These are phyloP conservation scores for Ips typographus DNA, from an alignment of 1,140 invertebrate genomes.

Conservation along the genomic window DNA sequence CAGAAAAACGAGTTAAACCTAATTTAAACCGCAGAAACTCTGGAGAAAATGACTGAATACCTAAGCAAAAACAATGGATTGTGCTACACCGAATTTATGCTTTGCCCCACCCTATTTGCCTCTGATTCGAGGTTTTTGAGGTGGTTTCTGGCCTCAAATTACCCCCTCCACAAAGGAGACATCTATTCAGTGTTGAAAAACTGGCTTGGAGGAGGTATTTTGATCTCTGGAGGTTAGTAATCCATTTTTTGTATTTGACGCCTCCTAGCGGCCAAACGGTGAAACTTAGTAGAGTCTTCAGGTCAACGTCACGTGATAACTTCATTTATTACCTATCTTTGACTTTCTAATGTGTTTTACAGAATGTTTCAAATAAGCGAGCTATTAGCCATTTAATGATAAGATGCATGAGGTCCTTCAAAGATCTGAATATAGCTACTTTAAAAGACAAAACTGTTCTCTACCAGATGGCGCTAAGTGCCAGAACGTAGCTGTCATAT, in stretches of 20 bases:
- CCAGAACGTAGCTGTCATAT: too few relatives aligned
- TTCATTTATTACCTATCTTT: neutral
- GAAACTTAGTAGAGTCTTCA: neutral
- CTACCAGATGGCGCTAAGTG: too few relatives aligned
- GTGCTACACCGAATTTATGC: slow-evolving; percentile 1
- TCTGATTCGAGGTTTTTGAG: slow-evolving; percentile 44
- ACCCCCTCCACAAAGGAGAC: slow-evolving; percentile 71
- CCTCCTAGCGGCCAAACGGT: neutral
- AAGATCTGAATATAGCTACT: neutral
- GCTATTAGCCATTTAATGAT: neutral
- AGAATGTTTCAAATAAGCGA: neutral
- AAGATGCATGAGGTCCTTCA: neutral
- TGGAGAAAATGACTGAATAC: slow-evolving; percentile 28
- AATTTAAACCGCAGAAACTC: slow-evolving; percentile 27
- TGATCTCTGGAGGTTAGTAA: slow-evolving; percentile 62
- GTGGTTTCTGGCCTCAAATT: slow-evolving; percentile 66
- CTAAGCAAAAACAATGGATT: slow-evolving; percentile 24
- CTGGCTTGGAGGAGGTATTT: slow-evolving; percentile 75
- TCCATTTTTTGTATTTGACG: neutral
- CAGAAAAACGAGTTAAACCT: neutral
- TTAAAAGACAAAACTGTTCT: too few relatives aligned
- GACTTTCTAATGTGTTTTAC: neutral
- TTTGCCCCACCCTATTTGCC: slow-evolving; percentile 19
- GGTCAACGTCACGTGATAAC: neutral
- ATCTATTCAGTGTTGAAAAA: slow-evolving; percentile 72